phyloP scores from a whole-genome alignment of 2,113 vertebrate genomes.

The Ctenomys sociabilis region DNA sequence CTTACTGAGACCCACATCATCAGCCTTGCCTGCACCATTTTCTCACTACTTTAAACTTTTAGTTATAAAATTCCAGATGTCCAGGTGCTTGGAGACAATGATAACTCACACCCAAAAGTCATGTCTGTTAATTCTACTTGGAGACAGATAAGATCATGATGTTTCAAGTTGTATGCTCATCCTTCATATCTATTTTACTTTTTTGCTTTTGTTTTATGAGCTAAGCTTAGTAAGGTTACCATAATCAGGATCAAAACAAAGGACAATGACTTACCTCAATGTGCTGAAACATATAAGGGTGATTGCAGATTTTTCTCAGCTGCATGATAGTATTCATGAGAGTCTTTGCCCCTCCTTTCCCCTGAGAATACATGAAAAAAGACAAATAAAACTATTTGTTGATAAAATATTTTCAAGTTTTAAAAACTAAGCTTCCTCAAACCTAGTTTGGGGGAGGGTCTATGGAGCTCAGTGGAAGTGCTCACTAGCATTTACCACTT shows the following conservation, averaged over 20 bases:
- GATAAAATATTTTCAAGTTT: background rate
- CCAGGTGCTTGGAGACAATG: background rate
- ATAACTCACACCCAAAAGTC: background rate
- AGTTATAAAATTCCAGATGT: constrained; percentile 64
- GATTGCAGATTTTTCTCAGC: constrained; percentile 99
- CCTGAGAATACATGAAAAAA: constrained; percentile 83
- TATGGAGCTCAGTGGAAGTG: background rate
- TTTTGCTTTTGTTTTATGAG: background rate
- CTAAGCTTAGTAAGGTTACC: background rate
- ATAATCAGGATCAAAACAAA: background rate
- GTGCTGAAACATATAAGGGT: constrained; percentile 98
- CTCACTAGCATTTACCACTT: background rate
- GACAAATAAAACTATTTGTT: constrained; percentile 46
- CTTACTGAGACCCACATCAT: constrained; percentile 9
- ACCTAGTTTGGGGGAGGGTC: background rate
- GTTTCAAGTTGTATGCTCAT: background rate
- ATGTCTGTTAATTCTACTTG: background rate
- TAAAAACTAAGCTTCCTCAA: background rate
- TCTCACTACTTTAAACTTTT: constrained; percentile 32
- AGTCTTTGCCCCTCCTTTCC: constrained; percentile 98
- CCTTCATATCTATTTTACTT: background rate
- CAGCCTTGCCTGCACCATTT: constrained; percentile 24
- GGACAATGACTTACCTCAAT: constrained; percentile 89
- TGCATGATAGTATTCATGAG: constrained; percentile 99
- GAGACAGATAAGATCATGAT: background rate